These are phyloP conservation scores for Heteronetta atricapilla DNA, from an alignment of 2,113 vertebrate species.

Conservation along the genomic window DNA sequence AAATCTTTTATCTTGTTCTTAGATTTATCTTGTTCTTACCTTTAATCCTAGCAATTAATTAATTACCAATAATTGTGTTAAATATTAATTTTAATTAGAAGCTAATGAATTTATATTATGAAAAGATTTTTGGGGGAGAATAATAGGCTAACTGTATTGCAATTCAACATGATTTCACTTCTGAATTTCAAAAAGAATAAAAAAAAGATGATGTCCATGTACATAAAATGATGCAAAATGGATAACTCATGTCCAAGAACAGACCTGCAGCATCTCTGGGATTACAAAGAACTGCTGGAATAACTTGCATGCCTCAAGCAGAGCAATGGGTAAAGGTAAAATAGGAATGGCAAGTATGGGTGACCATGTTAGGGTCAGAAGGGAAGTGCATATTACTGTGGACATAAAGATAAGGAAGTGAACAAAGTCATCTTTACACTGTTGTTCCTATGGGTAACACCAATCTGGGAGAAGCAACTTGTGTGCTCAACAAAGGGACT, in stretches of 20 bases:
- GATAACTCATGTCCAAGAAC: neutral
- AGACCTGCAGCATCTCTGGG: accelerated
- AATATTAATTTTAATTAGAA: neutral
- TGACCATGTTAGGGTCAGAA: neutral
- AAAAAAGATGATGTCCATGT: neutral
- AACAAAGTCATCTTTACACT: neutral
- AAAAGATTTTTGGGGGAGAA: neutral
- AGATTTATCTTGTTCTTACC: too few species aligned
- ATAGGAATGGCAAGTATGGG: neutral
- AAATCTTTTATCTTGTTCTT: neutral
- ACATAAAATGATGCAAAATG: neutral
- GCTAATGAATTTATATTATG: neutral
- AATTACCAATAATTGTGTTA: neutral
- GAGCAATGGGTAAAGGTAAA: too few species aligned
- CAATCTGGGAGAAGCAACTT: neutral
- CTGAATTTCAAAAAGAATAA: neutral
- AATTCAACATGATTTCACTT: neutral
- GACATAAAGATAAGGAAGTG: neutral
- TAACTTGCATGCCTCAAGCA: neutral
- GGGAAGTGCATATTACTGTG: neutral
- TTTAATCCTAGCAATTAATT: neutral
- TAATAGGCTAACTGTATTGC: neutral
- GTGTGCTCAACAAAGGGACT: neutral
- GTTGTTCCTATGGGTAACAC: neutral
- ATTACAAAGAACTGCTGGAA: neutral